Base-by-base conservation (phyloP, 2,888 invertebrate species). In the Tipula vernalis region DNA sequence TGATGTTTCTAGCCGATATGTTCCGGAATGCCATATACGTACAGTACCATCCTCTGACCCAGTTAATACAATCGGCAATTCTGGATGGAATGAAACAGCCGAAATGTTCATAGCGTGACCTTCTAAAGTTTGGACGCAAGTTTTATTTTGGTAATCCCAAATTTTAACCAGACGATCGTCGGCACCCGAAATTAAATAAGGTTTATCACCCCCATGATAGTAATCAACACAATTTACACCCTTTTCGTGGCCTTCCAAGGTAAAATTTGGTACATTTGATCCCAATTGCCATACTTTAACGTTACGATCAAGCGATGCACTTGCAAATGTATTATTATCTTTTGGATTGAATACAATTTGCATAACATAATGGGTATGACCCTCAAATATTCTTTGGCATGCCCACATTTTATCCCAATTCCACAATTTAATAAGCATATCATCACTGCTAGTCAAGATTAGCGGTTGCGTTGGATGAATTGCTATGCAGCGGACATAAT, bases 61-160 rank as follows among this genome's bases (percentile, higher is more conserved):
- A 0, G 98, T 99, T 88, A 99, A 92, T 87, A 99, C 95, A 88
- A 99, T 97, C 0, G 99, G 99, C 88, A 99, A 92, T 91, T 99
- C 99, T 0, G 99, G 99, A 92, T 99, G 99, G 93, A 99, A 99
- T 87, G 97, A 96, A 0, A 99, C 99, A 0, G 97, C 96, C 0
- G 97, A 96, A 87, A 99, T 97, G 90, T 99, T 99, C 91, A 98
- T 98, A 0, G 98, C 96, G 92, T 99, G 99, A 0, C 99, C 96
- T 92, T 99, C 99, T 87, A 99, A 92, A 0, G 99, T 99, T 91
- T 99, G 99, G 0, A 99, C 99, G 91, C 99, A 99, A 0, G 98
- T 99, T 93, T 99, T 99, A 92, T 99, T 99, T 92, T 99, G 97
- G 91, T 99, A 99, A 91, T 99, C 99, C 99, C 99, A 99, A 89